Base-by-base conservation (phyloP, 2,113 vertebrate genomes). In the Bos javanicus region DNA sequence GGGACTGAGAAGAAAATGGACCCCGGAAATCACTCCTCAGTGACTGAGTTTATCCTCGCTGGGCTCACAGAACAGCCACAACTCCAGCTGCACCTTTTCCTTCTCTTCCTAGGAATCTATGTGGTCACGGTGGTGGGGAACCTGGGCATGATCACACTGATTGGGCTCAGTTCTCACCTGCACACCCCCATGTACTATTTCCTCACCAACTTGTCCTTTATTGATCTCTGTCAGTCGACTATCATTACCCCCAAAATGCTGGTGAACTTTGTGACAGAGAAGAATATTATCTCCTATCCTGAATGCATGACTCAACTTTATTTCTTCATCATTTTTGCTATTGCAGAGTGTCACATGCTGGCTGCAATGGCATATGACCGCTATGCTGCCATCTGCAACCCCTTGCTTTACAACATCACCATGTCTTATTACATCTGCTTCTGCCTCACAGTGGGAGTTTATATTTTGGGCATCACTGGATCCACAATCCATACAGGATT, bases 231-330 rank as follows among this genome's bases (percentile, higher is more conserved):
- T 30, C 76, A 48, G 56, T 90, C 98, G 5, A 82, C 98, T 84
- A 97, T 96, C 19, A 98, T 99, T 88, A 98, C 98, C 85, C 98
- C 98, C 59, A 98, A 98, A 90, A 98, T 99, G 87, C 94, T 99
- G 0, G 96, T 86, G 36, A 96, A 98, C 92, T 97, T 99, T 0
- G 76, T 98, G 76, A 96, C 96, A 17, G 97, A 98, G 17, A 28
- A 80, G 3, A 98, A 98, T 11, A n/a, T 74, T 23, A 98, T 99
- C 82, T 97, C 98, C 2, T 98, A 98, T 78, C 0, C 5, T 5
- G 98, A 95, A 83, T 99, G 99, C 39, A 30, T 98, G 30, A 2
- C 78, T 13, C 99, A 99, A 93, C 71, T 98, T 2, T 98, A 98
- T 6, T 88, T 95, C 56, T 93, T 96, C 39, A 2, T 52, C 0